These are phyloP conservation scores for Bimastos eiseni DNA, from an alignment of 2,888 invertebrate species.

Conservation along the genomic window DNA sequence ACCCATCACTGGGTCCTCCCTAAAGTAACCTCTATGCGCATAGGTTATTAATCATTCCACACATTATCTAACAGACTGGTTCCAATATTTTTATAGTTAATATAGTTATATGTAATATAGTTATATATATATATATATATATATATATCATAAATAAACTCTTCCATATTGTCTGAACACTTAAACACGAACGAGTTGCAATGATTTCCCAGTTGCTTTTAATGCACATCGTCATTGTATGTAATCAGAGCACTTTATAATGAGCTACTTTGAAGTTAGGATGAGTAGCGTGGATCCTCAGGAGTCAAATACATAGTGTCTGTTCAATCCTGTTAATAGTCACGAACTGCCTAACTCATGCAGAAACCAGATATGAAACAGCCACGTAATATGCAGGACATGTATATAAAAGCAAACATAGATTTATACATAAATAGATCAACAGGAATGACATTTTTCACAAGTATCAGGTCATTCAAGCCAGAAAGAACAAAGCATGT, in stretches of 20 bases:
- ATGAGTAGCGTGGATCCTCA: background rate
- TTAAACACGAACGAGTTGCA: too few relatives aligned
- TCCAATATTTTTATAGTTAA: too few relatives aligned
- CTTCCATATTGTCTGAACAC: background rate
- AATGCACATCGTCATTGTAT: background rate
- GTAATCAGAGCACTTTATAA: background rate
- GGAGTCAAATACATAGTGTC: background rate
- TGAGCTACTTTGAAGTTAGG: background rate
- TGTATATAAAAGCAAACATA: background rate
- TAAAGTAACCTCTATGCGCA: too few relatives aligned
- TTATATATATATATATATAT: background rate
- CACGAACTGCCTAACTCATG: background rate
- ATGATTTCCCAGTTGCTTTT: too few relatives aligned
- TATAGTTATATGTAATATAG: background rate
- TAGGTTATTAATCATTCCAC: too few relatives aligned
- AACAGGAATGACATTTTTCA: background rate
- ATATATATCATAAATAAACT: background rate
- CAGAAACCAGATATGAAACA: background rate
- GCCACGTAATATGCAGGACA: background rate
- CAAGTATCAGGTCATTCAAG: background rate
- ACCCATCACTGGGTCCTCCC: too few relatives aligned
- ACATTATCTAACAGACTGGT: too few relatives aligned
- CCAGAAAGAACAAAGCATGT: background rate
- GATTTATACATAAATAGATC: background rate
- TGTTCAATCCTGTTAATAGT: background rate